Evolutionary conservation across 53 echinoderm and acorn worm species (phyloP).

Genomic region (Holothuria leucospilota): DNA sequence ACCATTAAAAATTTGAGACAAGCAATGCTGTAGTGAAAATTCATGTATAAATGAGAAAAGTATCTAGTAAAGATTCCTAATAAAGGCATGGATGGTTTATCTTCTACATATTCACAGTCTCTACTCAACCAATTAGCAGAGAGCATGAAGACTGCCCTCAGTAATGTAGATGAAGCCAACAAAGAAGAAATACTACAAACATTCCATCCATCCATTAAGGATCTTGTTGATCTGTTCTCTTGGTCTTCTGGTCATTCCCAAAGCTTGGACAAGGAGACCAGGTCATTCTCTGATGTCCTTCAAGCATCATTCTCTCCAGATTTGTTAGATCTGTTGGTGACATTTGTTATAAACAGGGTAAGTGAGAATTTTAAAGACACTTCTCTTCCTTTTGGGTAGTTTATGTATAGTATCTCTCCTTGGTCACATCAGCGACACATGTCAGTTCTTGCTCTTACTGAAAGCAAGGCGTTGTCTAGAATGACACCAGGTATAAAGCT

Average conservation of each 20-base stretch:
- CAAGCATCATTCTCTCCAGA: not conserved
- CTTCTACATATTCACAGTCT: not conserved
- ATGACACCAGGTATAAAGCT: no score
- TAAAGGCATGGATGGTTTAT: no score
- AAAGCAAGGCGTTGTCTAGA: no score
- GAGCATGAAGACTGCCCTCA: constrained; percentile 41
- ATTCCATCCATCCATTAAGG: not conserved
- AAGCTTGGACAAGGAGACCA: not conserved
- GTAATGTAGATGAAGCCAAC: constrained; percentile 26
- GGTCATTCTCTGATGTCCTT: constrained; percentile 21
- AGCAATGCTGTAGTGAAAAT: no score
- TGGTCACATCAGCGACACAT: no score
- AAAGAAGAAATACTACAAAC: constrained; percentile 9
- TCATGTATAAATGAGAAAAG: no score
- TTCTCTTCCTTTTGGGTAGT: no score
- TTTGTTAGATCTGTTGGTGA: constrained; percentile 12
- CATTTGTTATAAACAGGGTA: constrained; percentile 21
- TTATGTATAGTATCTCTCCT: no score
- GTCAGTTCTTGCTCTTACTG: no score
- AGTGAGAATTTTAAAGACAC: not conserved
- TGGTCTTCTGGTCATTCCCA: not conserved
- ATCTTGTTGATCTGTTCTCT: not conserved
- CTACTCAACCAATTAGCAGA: constrained; percentile 14
- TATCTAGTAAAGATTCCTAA: no score
- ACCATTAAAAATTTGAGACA: no score